Conservation (phyloP, 2,113 vertebrate genomes). For the Ornithorhynchus anatinus region DNA sequence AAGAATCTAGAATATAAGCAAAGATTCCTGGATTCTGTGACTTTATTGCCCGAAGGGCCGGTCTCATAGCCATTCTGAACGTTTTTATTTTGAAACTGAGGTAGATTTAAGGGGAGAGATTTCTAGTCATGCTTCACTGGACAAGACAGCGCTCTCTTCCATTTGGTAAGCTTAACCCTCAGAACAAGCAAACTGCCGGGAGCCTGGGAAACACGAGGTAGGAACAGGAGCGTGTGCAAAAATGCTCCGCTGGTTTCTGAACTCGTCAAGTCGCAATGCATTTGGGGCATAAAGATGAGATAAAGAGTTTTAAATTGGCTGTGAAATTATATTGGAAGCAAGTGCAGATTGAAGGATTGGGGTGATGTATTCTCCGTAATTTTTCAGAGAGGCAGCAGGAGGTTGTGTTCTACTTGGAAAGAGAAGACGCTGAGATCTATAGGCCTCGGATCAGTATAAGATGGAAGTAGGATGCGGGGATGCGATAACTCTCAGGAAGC, state of each 20-base stretch:
- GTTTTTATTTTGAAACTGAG: constrained; percentile 17
- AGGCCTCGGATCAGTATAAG: constrained; percentile 1
- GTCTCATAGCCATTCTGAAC: constrained; percentile 43
- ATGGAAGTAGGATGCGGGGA: not conserved
- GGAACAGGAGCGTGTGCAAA: constrained; percentile 4
- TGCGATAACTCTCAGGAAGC: not conserved
- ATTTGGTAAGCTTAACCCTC: constrained; percentile 46
- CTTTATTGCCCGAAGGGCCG: constrained; percentile 32
- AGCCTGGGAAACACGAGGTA: constrained; percentile 8
- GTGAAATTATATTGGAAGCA: constrained; percentile 53
- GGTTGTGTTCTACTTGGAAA: not conserved
- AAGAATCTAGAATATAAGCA: constrained; percentile 27
- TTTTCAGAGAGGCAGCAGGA: constrained; percentile 26
- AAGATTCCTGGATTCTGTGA: constrained; percentile 44
- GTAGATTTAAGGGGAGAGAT: constrained; percentile 35
- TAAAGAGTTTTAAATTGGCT: constrained; percentile 57
- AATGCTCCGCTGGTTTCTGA: constrained; percentile 22
- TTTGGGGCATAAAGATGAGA: constrained; percentile 41
- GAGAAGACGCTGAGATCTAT: not conserved
- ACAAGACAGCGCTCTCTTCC: constrained; percentile 53
- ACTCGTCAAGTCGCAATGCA: constrained; percentile 34
- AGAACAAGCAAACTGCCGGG: constrained; percentile 39
- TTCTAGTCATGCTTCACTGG: constrained; percentile 49
- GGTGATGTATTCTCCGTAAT: constrained; percentile 43
- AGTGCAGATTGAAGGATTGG: constrained; percentile 35